A percentile compares a stretch with the other conserved stretches of the same genome.
Conservation (phyloP, 2,888 invertebrate genomes). For the Pseudococcus longispinus region DNA sequence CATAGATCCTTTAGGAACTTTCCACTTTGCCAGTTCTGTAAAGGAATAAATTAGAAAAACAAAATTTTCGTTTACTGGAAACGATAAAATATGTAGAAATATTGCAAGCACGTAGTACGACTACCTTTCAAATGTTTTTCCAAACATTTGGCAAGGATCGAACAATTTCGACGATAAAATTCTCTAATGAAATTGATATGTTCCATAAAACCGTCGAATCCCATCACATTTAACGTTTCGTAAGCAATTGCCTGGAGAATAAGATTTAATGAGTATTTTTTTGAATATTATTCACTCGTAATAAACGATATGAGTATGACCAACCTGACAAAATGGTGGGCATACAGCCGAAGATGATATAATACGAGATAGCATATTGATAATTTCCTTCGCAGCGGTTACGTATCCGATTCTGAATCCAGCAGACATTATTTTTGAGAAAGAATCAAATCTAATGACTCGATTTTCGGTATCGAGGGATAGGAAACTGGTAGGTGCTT, state of each 20-base stretch:
- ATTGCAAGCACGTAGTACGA: neutral
- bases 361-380: constrained; percentile 67
- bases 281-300: no score
- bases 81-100: neutral
- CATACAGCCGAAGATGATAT: neutral
- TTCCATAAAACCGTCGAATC: constrained; percentile 68
- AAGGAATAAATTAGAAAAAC: neutral
- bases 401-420: constrained; percentile 78
- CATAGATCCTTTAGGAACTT: constrained; percentile 74
- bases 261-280: neutral
- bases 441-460: constrained; percentile 78
- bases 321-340: neutral
- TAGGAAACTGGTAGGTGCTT: constrained; percentile 62
- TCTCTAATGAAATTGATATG: constrained; percentile 67
- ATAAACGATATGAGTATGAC: no score
- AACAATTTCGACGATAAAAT: constrained; percentile 72
- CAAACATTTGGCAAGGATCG: constrained; percentile 65
- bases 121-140: constrained; percentile 67
- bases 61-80: no score
- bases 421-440: constrained; percentile 74
- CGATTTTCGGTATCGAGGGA: constrained; percentile 78
- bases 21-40: constrained; percentile 72
- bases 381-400: constrained; percentile 73
- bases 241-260: neutral
- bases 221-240: constrained; percentile 61